Base-by-base conservation (phyloP, 2,797 vertebrate genomes). In the Coregonus sp. region DNA sequence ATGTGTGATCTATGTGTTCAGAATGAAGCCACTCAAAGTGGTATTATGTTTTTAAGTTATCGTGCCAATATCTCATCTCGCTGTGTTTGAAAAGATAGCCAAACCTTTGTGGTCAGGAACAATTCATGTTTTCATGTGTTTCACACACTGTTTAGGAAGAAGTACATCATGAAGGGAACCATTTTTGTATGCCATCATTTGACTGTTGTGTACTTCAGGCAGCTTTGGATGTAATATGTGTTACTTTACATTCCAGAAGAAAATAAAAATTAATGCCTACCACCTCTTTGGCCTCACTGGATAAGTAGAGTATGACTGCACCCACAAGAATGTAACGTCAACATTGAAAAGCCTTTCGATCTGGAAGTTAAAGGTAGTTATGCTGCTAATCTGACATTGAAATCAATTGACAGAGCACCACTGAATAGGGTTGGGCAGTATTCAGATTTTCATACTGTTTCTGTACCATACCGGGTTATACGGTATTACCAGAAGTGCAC, bases 221-320 rank as follows among this genome's bases (percentile, higher is more conserved):
- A 75, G 63, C 69, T 81, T 75, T 75, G 54, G 15, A 35, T 68
- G 54, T 59, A 29, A 66, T 56, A 20, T 56, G 29, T 79, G 66
- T 66, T 72, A 54, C 75, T 76, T 63, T 66, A 79, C 81, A 82
- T 79, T 82, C 81, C 71, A 72, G 59, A 76, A 37, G 70, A 74
- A 77, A 78, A 81, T 75, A 78, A 74, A 66, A 66, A 63, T 40
- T 29, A 16, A 47, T 73, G 72, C 56, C 56, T 73, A 18, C 15
- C 29, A 20, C 56, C 29, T 14, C 25, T n/a, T 72, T 72, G 25
- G 29, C 29, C 14, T 31, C n/a, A 15, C 70, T 72, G 15, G 47
- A 71, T 16, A 56, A 56, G 54, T 56, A 18, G 18, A 56, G 9
- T 47, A 9, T 47, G 40, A 47, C 40, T 47, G 40, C 40, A 47